phyloP scores from a whole-genome alignment of 2,113 vertebrate genomes.

The Hippocampus comes region DNA sequence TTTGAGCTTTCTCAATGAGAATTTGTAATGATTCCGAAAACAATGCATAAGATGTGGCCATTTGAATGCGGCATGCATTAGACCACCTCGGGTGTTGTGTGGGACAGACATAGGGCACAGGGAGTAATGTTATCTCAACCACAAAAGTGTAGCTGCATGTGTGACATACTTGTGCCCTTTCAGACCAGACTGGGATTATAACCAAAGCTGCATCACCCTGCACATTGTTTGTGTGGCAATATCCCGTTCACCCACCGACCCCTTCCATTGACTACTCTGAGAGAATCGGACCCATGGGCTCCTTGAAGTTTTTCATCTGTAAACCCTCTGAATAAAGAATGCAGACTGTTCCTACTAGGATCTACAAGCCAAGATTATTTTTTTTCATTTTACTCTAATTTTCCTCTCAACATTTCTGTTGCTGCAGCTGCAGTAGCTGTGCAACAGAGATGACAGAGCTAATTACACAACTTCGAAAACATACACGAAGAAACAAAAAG shows the following conservation, averaged over 20 bases:
- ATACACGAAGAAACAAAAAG: conserved; percentile 53
- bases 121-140: conserved; percentile 41
- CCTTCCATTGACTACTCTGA: conserved; percentile 36
- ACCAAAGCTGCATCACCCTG: conserved; percentile 53
- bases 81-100: conserved; percentile 31
- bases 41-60: conserved; percentile 37
- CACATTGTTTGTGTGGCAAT: conserved; percentile 49
- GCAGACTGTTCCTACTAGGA: conserved; percentile 39
- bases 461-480: conserved; percentile 65
- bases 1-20: conserved; percentile 67
- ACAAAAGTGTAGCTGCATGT: conserved; percentile 16
- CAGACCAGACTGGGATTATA: conserved; percentile 57
- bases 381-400: conserved; percentile 38
- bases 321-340: conserved; percentile 54
- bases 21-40: conserved; percentile 51
- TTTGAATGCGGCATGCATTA: conserved; percentile 35
- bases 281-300: conserved; percentile 49
- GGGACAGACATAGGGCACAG: conserved; percentile 47
- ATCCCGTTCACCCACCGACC: conserved; percentile 43
- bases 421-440: conserved; percentile 44
- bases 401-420: conserved; percentile 56
- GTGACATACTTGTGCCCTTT: conserved; percentile 47
- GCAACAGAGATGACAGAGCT: conserved; percentile 60
- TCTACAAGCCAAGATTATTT: conserved; percentile 41
- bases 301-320: conserved; percentile 38